Base-by-base conservation (phyloP, 2,113 vertebrate genomes). In the Egretta garzetta region DNA sequence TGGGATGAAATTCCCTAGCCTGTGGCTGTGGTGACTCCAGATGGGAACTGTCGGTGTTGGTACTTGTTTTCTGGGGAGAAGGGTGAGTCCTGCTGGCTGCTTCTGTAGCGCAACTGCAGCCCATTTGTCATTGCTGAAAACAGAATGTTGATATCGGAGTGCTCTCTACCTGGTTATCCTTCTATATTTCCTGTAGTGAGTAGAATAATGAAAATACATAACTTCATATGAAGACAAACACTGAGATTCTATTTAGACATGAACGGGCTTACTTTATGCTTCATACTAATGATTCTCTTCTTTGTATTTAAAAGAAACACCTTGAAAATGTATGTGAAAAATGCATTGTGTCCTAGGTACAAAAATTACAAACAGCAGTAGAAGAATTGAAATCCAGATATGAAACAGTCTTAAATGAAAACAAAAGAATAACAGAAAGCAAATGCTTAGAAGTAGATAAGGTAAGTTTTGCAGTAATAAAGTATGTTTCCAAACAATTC, bases 281-380 rank as follows among this genome's bases (percentile, higher is more conserved):
- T 89, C 14, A 17, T 67, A 30, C 10, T 37, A 49, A 32, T 52
- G 21, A 59, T 71, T 84, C 11, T 60, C 5, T 80, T 74, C 77
- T 86, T 41, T 76, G 4, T 32, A 66, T 67, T 71, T 88, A 47
- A 64, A 77, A 88, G 8, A 82, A 86, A 56, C 23, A 53, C 10
- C 22, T 27, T 93, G 22, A 23, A 94, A 58, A 82, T 75, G 2
- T 41, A 11, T 88, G 19, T 96, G 33, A 90, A 89, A 91, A 80
- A 73, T 87, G 10, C 80, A 23, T 84, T 73, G 81, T 97, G 32
- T 97, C 91, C 94, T 94, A 99, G 99, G 97, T 98, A 81, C 97
- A 97, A 80, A 98, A 98, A 80, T 96, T 98, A 81, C 98, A 98
- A 94, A 97, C 88, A 70, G 97, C 98, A 95, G 90, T 98, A 8